A percentile compares a stretch with the other conserved stretches of the same genome.
These are phyloP conservation scores for Drosophila ustulata DNA, from an alignment of 2,888 invertebrate species.

Conservation along the genomic window DNA sequence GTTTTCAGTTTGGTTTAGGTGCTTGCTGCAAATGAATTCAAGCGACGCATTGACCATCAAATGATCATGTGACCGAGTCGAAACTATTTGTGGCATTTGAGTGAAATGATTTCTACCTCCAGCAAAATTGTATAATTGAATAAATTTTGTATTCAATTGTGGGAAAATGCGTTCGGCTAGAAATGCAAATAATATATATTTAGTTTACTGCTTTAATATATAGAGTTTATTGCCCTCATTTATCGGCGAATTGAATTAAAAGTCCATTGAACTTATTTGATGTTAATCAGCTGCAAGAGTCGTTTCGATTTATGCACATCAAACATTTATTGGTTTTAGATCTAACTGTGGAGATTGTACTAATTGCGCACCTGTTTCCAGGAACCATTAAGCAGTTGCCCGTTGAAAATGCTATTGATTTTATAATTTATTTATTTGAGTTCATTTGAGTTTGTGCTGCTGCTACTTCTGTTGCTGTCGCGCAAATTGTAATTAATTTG, in stretches of 20 bases:
- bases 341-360: slow-evolving; percentile 12
- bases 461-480: slow-evolving; percentile 36
- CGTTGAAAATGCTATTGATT: slow-evolving; percentile 64
- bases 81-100: slow-evolving; percentile 2
- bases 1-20: slow-evolving; percentile 57
- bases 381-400: slow-evolving; percentile 14
- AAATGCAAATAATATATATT: background rate
- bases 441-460: slow-evolving; percentile 36
- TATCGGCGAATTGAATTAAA: background rate
- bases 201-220: background rate
- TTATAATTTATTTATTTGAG: slow-evolving; percentile 76
- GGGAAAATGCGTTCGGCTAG: background rate
- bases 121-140: slow-evolving; percentile 2
- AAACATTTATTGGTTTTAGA: slow-evolving; percentile 9
- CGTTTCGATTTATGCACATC: background rate
- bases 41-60: slow-evolving; percentile 29
- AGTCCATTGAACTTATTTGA: slow-evolving; percentile 3
- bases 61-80: slow-evolving; percentile 14
- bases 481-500: slow-evolving; percentile 75
- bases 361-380: slow-evolving; percentile 42
- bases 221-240: too few species aligned
- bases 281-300: background rate
- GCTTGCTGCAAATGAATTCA: slow-evolving; percentile 16
- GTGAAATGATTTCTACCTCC: background rate
- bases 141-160: background rate